These are phyloP conservation scores for Nyctalus aviator DNA, from an alignment of 2,797 vertebrate genomes.

Conservation along the genomic window DNA sequence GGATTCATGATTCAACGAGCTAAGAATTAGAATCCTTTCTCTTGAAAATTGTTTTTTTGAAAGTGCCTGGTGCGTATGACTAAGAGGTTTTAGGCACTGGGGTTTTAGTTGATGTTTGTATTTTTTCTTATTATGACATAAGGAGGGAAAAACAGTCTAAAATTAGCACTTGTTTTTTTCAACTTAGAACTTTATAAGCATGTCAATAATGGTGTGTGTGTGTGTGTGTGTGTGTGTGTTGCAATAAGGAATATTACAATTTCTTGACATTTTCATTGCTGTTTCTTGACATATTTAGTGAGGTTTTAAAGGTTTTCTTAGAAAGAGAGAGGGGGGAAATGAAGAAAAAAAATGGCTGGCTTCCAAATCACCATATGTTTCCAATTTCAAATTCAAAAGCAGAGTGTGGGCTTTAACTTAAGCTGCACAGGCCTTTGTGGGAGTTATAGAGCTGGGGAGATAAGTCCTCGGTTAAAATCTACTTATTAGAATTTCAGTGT, in stretches of 20 bases:
- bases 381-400: slow-evolving; percentile 81
- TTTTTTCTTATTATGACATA: slow-evolving; percentile 77
- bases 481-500: slow-evolving; percentile 55
- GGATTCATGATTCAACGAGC: slow-evolving; percentile 33
- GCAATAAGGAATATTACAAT: slow-evolving; percentile 80
- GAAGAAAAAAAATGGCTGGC: slow-evolving; percentile 79
- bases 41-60: slow-evolving; percentile 67
- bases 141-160: slow-evolving; percentile 78
- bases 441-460: neutral
- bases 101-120: slow-evolving; percentile 74
- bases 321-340: neutral
- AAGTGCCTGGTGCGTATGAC: slow-evolving; percentile 71
- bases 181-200: slow-evolving; percentile 83
- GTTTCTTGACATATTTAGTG: slow-evolving; percentile 87
- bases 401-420: slow-evolving; percentile 47
- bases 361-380: slow-evolving; percentile 86
- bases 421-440: slow-evolving; percentile 47
- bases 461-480: slow-evolving; percentile 46
- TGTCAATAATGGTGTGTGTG: neutral
- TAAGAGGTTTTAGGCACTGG: slow-evolving; percentile 69
- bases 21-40: slow-evolving; percentile 67
- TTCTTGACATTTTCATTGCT: slow-evolving; percentile 88
- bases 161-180: slow-evolving; percentile 78
- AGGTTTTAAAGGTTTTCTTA: slow-evolving; percentile 83
- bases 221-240: slow-evolving; percentile 45